phyloP scores from a whole-genome alignment of 2,113 vertebrate species.

The Dermatemys mawii region DNA sequence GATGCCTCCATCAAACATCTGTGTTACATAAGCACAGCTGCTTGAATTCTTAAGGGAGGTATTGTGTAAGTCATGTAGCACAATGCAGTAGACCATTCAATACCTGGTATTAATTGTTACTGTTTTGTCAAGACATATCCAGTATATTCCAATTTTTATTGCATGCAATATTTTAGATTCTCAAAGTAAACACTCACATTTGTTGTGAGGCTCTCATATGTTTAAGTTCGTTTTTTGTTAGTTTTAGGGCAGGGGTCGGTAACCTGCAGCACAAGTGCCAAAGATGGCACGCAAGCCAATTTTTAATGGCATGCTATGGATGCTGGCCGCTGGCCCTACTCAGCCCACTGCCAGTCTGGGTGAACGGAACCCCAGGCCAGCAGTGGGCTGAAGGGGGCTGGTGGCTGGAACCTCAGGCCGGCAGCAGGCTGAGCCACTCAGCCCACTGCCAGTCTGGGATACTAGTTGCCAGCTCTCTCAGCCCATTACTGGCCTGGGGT shows the following conservation, averaged over 20 bases:
- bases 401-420: no score
- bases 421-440: no score
- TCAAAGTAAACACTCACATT: neutral
- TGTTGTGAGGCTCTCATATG: neutral
- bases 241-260: neutral
- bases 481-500: no score
- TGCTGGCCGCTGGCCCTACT: no score
- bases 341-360: no score
- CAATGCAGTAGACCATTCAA: constrained; percentile 29
- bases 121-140: constrained; percentile 1
- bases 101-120: neutral
- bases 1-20: constrained; percentile 46
- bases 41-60: constrained; percentile 36
- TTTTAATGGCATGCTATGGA: no score
- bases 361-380: no score
- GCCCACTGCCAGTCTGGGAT: no score
- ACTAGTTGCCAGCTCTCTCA: no score
- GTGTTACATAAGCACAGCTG: constrained; percentile 35
- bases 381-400: no score
- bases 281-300: no score
- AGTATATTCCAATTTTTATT: neutral
- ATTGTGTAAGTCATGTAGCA: constrained; percentile 33
- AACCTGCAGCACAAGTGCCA: no score
- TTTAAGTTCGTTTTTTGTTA: neutral
- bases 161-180: neutral